A percentile compares a stretch with the other conserved stretches of the same genome.
Conservation (phyloP, 2,797 vertebrate genomes). For the Varecia variegata region DNA sequence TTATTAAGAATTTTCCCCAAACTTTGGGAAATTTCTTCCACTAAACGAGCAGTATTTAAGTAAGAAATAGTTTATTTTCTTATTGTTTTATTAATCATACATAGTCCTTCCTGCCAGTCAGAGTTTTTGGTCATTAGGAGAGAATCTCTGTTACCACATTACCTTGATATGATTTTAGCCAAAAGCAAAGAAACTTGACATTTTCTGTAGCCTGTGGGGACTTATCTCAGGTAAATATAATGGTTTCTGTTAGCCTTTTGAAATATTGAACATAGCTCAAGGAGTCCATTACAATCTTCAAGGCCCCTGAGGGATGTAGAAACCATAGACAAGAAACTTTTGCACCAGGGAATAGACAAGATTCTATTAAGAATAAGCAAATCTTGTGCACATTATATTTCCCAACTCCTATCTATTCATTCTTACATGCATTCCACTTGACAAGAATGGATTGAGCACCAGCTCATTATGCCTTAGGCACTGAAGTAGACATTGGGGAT, state of each 20-base stretch:
- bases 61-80: background rate
- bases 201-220: constrained; percentile 57
- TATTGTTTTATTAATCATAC: background rate
- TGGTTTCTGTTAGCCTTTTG: constrained; percentile 50
- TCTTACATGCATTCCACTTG: background rate
- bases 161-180: constrained; percentile 49
- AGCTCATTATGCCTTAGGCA: background rate
- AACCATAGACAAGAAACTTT: background rate
- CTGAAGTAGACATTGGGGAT: background rate
- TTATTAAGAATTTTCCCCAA: background rate
- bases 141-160: constrained; percentile 6
- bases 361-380: background rate
- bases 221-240: constrained; percentile 36
- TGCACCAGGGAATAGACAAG: background rate
- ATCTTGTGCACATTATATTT: background rate
- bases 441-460: background rate
- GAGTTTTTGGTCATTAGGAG: constrained; percentile 22
- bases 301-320: constrained; percentile 5
- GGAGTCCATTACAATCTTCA: constrained; percentile 40
- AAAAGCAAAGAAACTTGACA: constrained; percentile 56
- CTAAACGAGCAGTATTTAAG: background rate
- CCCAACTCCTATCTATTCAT: background rate
- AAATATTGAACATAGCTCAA: constrained; percentile 66
- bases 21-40: background rate
- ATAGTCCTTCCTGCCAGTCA: background rate